Evolutionary conservation across 2,888 invertebrate genomes (phyloP).

Genomic region (Amphipoea lucens): DNA sequence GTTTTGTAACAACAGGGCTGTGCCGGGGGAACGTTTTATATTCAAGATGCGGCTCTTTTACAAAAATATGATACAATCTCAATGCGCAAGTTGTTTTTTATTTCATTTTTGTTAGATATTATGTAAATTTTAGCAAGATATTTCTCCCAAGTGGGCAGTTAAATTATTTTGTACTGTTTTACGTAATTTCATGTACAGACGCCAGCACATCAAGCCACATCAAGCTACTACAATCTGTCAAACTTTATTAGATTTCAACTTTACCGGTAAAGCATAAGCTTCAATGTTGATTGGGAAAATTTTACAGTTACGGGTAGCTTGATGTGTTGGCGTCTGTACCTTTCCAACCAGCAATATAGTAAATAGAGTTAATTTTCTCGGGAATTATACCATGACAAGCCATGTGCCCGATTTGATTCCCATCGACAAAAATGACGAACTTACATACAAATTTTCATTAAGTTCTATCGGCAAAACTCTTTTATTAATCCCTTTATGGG

Average conservation of each 20-base stretch:
- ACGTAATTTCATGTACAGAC: not conserved
- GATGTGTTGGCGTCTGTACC: not conserved
- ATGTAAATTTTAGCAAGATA: slow-evolving; percentile 1
- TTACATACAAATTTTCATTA: no score
- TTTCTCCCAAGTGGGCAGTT: not conserved
- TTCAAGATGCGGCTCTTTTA: slow-evolving; percentile 13
- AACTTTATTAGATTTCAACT: no score
- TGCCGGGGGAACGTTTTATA: slow-evolving; percentile 24
- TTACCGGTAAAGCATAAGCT: no score
- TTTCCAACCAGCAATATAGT: not conserved
- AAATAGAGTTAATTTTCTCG: not conserved
- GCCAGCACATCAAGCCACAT: no score
- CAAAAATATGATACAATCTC: slow-evolving; percentile 15
- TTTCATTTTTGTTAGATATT: not conserved
- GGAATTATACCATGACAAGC: not conserved
- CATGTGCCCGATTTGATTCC: not conserved
- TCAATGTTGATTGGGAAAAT: no score
- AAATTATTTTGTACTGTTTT: not conserved
- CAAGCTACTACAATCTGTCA: no score
- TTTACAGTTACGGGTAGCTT: no score
- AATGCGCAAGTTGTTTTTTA: not conserved
- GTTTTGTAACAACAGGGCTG: not conserved
- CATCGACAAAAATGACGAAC: not conserved
- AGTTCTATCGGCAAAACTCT: no score
- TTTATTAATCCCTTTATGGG: no score